phyloP scores from a whole-genome alignment of 2,797 vertebrate species.

The Gadopsis marmoratus region DNA sequence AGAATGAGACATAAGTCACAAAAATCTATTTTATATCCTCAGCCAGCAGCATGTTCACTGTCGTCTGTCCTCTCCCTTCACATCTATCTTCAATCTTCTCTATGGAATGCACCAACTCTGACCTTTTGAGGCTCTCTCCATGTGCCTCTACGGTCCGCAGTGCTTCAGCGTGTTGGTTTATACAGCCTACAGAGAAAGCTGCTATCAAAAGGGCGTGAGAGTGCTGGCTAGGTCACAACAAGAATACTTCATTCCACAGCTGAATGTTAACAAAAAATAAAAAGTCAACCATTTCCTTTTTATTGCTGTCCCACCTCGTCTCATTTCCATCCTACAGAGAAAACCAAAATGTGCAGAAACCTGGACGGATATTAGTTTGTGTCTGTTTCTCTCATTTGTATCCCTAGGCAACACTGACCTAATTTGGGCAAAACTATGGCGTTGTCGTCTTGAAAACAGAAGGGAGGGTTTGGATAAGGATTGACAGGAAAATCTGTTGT shows the following conservation, averaged over 20 bases:
- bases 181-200: constrained; percentile 50
- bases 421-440: constrained; percentile 16
- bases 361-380: constrained; percentile 29
- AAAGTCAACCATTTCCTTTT: constrained; percentile 62
- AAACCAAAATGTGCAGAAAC: constrained; percentile 31
- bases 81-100: constrained; percentile 64
- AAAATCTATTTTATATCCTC: constrained; percentile 25
- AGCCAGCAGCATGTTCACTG: constrained; percentile 60
- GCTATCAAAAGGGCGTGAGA: constrained; percentile 78
- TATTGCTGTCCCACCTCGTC: constrained; percentile 22
- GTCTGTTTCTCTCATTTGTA: constrained; percentile 50
- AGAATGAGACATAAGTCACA: constrained; percentile 25
- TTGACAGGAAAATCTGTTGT: constrained; percentile 25
- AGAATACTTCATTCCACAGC: constrained; percentile 66
- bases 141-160: constrained; percentile 56
- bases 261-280: constrained; percentile 41
- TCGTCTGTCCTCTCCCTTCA: constrained; percentile 59
- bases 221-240: constrained; percentile 61
- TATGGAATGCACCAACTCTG: constrained; percentile 71
- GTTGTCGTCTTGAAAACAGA: constrained; percentile 19
- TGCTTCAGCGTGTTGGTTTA: constrained; percentile 63
- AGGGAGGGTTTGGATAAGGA: constrained; percentile 24
- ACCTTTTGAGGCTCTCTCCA: constrained; percentile 66
- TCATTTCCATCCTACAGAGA: constrained; percentile 43
- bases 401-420: constrained; percentile 27